Percentiles rank a stretch among this genome's conserved stretches.
phyloP scores from a whole-genome alignment of 2,888 invertebrate genomes.

The Cephus spinipes region DNA sequence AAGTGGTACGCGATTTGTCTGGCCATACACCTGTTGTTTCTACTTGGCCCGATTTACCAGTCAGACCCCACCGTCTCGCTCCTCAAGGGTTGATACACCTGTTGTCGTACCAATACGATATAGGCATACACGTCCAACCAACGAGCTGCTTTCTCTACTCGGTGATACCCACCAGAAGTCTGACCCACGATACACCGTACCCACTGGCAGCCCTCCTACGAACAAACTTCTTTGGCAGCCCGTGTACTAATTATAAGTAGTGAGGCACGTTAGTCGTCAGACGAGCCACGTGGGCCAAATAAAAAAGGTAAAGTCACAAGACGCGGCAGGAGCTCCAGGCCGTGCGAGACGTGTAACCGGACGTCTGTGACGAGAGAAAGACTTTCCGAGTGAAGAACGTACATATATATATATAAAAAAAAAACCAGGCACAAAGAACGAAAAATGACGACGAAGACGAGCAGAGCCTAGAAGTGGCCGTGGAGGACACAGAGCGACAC shows the following conservation, averaged over 20 bases:
- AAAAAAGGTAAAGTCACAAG: background rate
- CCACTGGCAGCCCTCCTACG: background rate
- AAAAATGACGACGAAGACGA: conserved; percentile 20
- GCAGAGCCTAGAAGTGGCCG: conserved; percentile 41
- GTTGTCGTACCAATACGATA: background rate
- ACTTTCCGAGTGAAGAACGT: conserved; percentile 16
- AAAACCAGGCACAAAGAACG: background rate
- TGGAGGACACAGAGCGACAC: conserved; percentile 41
- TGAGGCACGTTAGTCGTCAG: background rate
- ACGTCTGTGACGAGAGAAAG: conserved; percentile 27
- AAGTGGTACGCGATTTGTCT: conserved; percentile 37
- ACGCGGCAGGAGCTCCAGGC: background rate
- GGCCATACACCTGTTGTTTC: conserved; percentile 55
- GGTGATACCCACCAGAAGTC: background rate
- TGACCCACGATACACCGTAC: background rate
- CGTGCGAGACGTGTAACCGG: conserved; percentile 4
- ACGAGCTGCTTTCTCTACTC: background rate
- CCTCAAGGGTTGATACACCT: background rate
- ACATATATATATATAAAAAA: no score
- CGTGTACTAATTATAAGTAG: background rate
- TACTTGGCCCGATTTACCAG: conserved; percentile 36
- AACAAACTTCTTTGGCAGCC: fast-evolving
- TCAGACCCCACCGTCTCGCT: conserved; percentile 5
- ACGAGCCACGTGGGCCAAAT: background rate
- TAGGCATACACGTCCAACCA: conserved; percentile 2